Evolutionary conservation across 2,888 invertebrate species (phyloP), one percentile per base, ranked within the genome.

Genomic region (Metallyticus violacea): DNA sequence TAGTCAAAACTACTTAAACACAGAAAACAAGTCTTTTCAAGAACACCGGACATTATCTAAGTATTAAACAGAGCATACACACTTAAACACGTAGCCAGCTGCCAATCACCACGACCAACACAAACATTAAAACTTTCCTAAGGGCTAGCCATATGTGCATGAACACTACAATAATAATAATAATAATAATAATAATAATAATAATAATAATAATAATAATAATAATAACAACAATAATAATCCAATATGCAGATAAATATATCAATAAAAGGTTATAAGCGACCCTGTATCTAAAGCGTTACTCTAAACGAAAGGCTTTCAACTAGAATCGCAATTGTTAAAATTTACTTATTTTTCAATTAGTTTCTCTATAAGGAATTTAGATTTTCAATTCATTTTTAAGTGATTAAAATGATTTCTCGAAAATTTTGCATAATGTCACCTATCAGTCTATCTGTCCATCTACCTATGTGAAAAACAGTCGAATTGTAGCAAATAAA

Each of bases 21-120:
- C 77, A 83, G 83, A 85, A 86, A 87, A 87, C 87, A 87, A 87
- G 87, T 87, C 87, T 87, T 87, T 87, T 87, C 87, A 87, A 79
- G 40, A 85, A 77, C 77, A 77, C 77, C 29, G 77, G 83, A 28
- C 83, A 83, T 77, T 83, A 83, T 83, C 83, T 83, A 83, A 22
- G 40, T 40, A 62, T 62, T 62, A 62, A 62, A 83, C 77, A 83
- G 28, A 28, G 29, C 83, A 83, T 77, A 40, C 83, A 83, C 83
- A 83, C 77, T 62, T 62, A 62, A 6, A 77, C 62, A 83, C 77
- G 77, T 77, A 40, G 28, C 77, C 77, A 83, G 77, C 77, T 83
- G 30, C 83, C 83, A 83, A 83, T 29, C 77, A 83, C 77, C 77
- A 83, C 77, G 28, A 77, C 83, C 76, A 28, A 82, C 83, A 83